phyloP scores from a whole-genome alignment of 2,797 vertebrate genomes.

The Stomatorhinus walkeri region DNA sequence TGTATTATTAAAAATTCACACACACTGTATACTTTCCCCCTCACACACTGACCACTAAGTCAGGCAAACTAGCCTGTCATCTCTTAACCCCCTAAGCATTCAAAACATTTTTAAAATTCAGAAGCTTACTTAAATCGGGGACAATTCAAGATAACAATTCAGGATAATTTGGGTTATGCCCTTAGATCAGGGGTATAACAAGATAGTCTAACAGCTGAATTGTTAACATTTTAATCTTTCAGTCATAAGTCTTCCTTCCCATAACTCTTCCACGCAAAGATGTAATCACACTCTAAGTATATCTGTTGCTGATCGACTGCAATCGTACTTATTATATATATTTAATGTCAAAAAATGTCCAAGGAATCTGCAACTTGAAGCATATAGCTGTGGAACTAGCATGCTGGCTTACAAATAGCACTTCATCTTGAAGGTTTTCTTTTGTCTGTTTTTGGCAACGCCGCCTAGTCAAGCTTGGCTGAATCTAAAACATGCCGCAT shows the following conservation, averaged over 20 bases:
- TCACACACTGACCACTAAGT: not conserved
- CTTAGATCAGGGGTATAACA: not conserved
- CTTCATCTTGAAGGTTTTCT: not conserved
- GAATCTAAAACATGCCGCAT: not conserved
- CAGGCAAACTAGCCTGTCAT: not conserved
- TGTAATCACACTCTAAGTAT: not conserved
- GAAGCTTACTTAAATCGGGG: not conserved
- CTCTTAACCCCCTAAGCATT: not conserved
- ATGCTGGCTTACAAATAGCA: not conserved
- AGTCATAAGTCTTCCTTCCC: not conserved
- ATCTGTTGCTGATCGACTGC: not conserved
- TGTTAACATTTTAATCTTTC: not conserved
- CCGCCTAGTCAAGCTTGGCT: not conserved
- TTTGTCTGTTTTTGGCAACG: not conserved
- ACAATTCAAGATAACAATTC: not conserved
- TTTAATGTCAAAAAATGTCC: not conserved
- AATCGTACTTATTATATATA: not conserved
- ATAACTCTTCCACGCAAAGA: not conserved
- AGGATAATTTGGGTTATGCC: not conserved
- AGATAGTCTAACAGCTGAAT: not conserved
- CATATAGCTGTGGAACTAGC: not conserved
- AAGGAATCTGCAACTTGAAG: not conserved
- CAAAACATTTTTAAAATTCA: not conserved
- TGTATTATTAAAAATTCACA: not conserved
- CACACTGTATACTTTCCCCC: not conserved